Conservation (phyloP, 2,888 invertebrate genomes). For the Cephus nigrinus region DNA sequence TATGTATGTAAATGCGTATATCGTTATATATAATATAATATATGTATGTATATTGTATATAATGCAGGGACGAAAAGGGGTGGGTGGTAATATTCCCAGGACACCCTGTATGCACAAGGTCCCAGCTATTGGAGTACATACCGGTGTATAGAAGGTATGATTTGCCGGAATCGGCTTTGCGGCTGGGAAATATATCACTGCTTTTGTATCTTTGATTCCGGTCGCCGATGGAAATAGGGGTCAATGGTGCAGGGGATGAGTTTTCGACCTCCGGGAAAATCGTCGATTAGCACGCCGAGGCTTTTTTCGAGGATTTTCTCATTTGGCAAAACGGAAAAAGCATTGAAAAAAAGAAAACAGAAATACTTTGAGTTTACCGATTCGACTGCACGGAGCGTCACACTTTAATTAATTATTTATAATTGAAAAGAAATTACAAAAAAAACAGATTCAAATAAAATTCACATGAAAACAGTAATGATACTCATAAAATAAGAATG, state of each 20-base stretch:
- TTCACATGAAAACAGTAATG: too few relatives aligned
- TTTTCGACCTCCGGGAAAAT: conserved; percentile 12
- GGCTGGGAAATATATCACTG: conserved; percentile 39
- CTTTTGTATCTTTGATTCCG: conserved; percentile 46
- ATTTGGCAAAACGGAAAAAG: neutral
- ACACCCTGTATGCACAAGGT: neutral
- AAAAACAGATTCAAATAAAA: too few relatives aligned
- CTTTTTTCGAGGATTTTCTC: neutral
- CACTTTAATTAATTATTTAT: neutral
- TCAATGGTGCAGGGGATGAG: conserved; percentile 21
- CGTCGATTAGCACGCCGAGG: too few relatives aligned
- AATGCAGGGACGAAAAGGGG: too few relatives aligned
- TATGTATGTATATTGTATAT: too few relatives aligned
- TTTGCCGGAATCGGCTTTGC: conserved; percentile 41
- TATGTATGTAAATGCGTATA: too few relatives aligned
- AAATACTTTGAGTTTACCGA: neutral
- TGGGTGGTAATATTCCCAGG: neutral
- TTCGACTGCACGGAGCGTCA: neutral
- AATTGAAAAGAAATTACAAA: neutral
- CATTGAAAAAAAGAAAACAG: too few relatives aligned
- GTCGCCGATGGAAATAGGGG: conserved; percentile 31
- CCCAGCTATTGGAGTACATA: conserved; percentile 5
- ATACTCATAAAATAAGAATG: too few relatives aligned
- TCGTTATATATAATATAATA: too few relatives aligned
- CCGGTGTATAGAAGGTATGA: conserved; percentile 23